Evolutionary conservation across 2,888 invertebrate species (phyloP).

Genomic region (Drosophila rubida): DNA sequence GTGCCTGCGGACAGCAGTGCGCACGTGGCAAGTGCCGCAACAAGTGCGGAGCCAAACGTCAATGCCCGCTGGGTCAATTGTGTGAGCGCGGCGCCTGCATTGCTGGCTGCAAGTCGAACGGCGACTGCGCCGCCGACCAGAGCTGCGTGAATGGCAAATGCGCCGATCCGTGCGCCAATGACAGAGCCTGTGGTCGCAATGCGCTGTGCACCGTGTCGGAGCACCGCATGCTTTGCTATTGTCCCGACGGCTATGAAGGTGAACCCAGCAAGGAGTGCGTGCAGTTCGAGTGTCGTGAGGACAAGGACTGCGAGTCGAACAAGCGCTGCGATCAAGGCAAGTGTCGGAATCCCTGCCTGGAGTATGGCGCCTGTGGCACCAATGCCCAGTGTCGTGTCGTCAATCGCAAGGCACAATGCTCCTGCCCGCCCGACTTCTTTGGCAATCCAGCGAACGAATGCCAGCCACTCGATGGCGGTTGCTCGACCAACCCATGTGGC

Average conservation of each 20-base stretch:
- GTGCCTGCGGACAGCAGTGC: conserved; percentile 93
- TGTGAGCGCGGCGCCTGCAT: conserved; percentile 90
- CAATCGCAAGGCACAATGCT: conserved; percentile 90
- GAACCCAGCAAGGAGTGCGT: conserved; percentile 91
- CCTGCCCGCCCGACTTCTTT: conserved; percentile 90
- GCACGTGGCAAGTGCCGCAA: conserved; percentile 90
- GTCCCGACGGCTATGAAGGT: conserved; percentile 93
- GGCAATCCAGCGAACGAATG: conserved; percentile 90
- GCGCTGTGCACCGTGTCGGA: conserved; percentile 92
- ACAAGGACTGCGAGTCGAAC: conserved; percentile 91
- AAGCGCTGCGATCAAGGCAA: conserved; percentile 91
- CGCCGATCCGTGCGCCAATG: conserved; percentile 89
- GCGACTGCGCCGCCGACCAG: conserved; percentile 92
- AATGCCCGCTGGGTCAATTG: conserved; percentile 91
- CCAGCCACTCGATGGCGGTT: conserved; percentile 89
- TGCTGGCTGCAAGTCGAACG: conserved; percentile 92
- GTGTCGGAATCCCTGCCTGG: conserved; percentile 93
- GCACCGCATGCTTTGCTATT: conserved; percentile 93
- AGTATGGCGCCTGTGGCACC: conserved; percentile 91
- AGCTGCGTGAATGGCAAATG: conserved; percentile 90
- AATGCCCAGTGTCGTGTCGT: conserved; percentile 94
- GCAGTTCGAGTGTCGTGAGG: conserved; percentile 90
- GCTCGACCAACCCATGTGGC: conserved; percentile 93
- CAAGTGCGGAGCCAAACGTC: conserved; percentile 88
- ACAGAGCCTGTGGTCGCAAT: conserved; percentile 91